A percentile compares a stretch with the other conserved stretches of the same genome.
Conservation (phyloP, 53 echinoderm and acorn worm species). For the Temnopleurus reevesii region DNA sequence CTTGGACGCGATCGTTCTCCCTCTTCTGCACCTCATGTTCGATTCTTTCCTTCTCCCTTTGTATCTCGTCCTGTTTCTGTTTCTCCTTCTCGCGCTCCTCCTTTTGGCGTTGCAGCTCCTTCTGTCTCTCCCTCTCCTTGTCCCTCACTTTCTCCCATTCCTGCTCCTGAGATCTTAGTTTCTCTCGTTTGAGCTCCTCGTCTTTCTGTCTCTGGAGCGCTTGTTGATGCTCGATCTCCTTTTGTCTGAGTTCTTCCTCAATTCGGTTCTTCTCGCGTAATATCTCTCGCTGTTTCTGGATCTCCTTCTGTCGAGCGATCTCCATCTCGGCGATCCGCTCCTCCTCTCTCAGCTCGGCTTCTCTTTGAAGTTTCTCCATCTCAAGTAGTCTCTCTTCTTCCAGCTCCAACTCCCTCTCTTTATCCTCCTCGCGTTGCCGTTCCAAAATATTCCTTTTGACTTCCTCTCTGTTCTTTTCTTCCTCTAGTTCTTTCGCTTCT, state of each 20-base stretch:
- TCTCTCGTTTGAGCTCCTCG: conserved; percentile 29
- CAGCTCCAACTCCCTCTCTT: not conserved
- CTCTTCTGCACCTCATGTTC: conserved; percentile 51
- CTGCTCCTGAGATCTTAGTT: not conserved
- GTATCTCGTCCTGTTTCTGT: conserved; percentile 48
- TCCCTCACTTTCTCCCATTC: conserved; percentile 29
- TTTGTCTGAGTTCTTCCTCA: conserved; percentile 20
- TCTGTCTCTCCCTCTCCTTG: conserved; percentile 33
- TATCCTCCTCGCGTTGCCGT: conserved; percentile 35
- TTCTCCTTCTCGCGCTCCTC: conserved; percentile 39
- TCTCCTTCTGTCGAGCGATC: conserved; percentile 2
- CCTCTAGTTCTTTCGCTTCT: conserved; percentile 36
- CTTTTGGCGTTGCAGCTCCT: conserved; percentile 7
- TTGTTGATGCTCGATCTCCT: conserved; percentile 42
- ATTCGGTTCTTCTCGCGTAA: conserved; percentile 18
- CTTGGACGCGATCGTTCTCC: not conserved
- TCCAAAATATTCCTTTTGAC: conserved; percentile 20
- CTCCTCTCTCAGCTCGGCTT: not conserved
- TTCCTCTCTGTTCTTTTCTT: conserved; percentile 34
- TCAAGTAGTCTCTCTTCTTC: conserved; percentile 24
- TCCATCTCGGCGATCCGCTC: conserved; percentile 4
- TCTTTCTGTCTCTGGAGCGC: conserved; percentile 18
- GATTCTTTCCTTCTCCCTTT: conserved; percentile 9
- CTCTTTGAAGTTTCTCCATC: conserved; percentile 14
- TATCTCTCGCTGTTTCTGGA: conserved; percentile 40